phyloP scores from a whole-genome alignment of 2,113 vertebrate genomes.

The Callocephalon fimbriatum region DNA sequence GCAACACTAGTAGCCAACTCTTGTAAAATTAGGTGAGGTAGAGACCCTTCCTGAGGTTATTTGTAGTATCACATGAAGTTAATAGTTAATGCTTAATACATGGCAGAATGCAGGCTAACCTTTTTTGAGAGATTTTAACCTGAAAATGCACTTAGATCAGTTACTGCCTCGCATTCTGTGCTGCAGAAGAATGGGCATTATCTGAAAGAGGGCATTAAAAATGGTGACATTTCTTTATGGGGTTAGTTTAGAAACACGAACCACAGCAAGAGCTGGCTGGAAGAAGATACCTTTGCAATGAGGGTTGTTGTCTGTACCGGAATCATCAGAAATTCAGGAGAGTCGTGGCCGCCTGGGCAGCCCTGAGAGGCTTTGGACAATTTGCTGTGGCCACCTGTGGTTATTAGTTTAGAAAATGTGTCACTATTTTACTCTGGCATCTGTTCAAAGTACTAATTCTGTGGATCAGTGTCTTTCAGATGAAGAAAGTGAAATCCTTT shows the following conservation, averaged over 20 bases:
- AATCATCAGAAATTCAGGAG: constrained; percentile 1
- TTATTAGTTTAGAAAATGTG: constrained; percentile 23
- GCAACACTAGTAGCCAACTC: neutral
- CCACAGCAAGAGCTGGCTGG: neutral
- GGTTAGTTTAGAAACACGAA: constrained; percentile 5
- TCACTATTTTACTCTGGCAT: constrained; percentile 37
- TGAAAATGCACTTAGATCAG: neutral
- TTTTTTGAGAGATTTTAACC: constrained; percentile 18
- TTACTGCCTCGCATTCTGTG: neutral
- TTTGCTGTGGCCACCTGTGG: constrained; percentile 31
- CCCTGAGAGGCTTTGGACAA: constrained; percentile 9
- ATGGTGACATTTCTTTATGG: neutral
- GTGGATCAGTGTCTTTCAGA: constrained; percentile 57
- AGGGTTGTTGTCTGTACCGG: neutral
- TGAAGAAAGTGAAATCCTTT: constrained; percentile 53
- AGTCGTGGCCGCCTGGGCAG: neutral
- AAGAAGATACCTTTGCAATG: neutral
- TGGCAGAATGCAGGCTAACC: neutral
- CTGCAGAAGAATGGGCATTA: neutral
- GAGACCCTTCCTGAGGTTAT: neutral
- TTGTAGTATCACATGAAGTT: constrained; percentile 2
- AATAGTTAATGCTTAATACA: neutral
- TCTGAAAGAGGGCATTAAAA: neutral
- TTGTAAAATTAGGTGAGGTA: neutral
- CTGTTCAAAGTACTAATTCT: constrained; percentile 54